These are phyloP conservation scores for Thera britannica DNA, from an alignment of 2,888 invertebrate species.

Conservation along the genomic window DNA sequence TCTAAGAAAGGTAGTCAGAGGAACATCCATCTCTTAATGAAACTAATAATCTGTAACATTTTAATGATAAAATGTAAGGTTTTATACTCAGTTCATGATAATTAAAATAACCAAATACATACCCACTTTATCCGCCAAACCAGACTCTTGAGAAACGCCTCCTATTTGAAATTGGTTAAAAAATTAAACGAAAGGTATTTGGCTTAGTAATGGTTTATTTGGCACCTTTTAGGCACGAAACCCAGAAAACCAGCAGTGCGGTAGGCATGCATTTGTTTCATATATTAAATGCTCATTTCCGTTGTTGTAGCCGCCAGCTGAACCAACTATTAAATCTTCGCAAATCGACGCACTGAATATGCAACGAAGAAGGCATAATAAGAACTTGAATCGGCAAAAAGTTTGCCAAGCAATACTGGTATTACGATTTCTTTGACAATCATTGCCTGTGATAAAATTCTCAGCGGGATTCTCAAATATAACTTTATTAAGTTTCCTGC, in stretches of 20 bases:
- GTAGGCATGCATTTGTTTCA: slow-evolving; percentile 56
- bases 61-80: too few relatives aligned
- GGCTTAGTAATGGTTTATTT: background rate
- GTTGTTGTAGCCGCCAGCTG: slow-evolving; percentile 49
- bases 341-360: slow-evolving; percentile 66
- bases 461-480: slow-evolving; percentile 41
- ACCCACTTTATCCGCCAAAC: too few relatives aligned
- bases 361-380: slow-evolving; percentile 56
- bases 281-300: slow-evolving; percentile 75
- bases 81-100: too few relatives aligned
- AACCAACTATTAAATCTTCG: slow-evolving; percentile 64
- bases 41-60: too few relatives aligned
- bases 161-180: too few relatives aligned
- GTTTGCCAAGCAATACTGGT: slow-evolving; percentile 35
- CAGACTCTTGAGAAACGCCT: too few relatives aligned
- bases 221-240: background rate
- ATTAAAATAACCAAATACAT: too few relatives aligned
- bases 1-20: too few relatives aligned
- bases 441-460: slow-evolving; percentile 44
- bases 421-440: slow-evolving; percentile 40
- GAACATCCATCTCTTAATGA: too few relatives aligned
- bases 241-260: slow-evolving; percentile 49
- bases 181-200: background rate
- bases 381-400: slow-evolving; percentile 46
- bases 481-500: slow-evolving; percentile 39